Evolutionary conservation across 2,113 vertebrate species (phyloP).

Genomic region (Oreochromis spilurus): DNA sequence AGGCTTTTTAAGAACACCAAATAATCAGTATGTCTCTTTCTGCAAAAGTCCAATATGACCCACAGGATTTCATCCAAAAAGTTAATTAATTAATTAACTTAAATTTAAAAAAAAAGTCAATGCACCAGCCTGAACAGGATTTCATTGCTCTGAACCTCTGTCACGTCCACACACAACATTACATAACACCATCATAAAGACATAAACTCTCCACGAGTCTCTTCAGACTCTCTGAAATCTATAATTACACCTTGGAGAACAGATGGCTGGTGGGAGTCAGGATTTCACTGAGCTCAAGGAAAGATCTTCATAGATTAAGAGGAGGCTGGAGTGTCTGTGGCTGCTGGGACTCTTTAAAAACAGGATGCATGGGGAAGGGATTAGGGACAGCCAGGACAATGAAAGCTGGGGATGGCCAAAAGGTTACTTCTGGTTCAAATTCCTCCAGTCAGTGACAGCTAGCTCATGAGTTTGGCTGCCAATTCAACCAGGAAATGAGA

Average conservation of each 20-base stretch:
- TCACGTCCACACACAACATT: conserved; percentile 10
- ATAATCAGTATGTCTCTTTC: neutral
- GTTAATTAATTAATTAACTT: neutral
- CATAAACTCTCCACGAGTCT: conserved; percentile 21
- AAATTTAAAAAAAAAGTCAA: neutral
- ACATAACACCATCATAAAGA: conserved; percentile 39
- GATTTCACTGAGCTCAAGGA: conserved; percentile 46
- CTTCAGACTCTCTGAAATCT: conserved; percentile 12
- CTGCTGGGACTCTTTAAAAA: neutral
- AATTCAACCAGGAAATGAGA: neutral
- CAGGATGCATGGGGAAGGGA: neutral
- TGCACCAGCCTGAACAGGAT: neutral
- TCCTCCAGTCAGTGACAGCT: neutral
- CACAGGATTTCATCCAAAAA: neutral
- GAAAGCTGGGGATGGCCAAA: neutral
- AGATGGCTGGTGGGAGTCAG: conserved; percentile 55
- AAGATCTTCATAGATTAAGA: conserved; percentile 53
- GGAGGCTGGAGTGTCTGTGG: neutral
- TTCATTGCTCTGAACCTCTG: neutral
- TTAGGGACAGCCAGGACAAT: neutral
- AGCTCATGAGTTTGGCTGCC: neutral
- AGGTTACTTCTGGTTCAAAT: neutral
- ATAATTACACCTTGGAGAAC: conserved; percentile 48
- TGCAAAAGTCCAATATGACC: neutral
- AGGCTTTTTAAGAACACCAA: neutral